Evolutionary conservation across 92 coral and sea anemone genomes (phyloP).

Genomic region (Pocillopora meandrina): DNA sequence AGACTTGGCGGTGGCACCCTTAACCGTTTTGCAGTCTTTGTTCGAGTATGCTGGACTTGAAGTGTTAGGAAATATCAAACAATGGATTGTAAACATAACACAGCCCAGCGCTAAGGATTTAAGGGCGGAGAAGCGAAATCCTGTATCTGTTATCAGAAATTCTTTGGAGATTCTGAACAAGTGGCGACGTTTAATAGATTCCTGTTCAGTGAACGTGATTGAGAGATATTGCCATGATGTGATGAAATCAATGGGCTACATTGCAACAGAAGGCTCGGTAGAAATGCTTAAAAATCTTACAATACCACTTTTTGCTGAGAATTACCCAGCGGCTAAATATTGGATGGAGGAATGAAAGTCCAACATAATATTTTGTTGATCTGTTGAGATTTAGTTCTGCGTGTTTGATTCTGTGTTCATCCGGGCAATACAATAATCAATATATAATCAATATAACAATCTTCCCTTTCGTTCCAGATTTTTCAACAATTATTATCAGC

Average conservation of each 20-base stretch:
- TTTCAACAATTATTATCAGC: too few relatives aligned
- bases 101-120: slow-evolving; percentile 15
- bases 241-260: slow-evolving; percentile 47
- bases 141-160: slow-evolving; percentile 35
- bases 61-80: slow-evolving; percentile 8
- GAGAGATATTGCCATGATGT: slow-evolving; percentile 50
- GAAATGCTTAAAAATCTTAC: slow-evolving; percentile 36
- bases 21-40: slow-evolving; percentile 2
- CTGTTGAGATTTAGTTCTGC: not conserved
- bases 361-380: not conserved
- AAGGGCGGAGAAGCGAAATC: slow-evolving; percentile 1
- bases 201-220: slow-evolving; percentile 27
- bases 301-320: slow-evolving; percentile 28
- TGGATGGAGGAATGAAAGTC: not conserved
- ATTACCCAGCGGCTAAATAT: slow-evolving; percentile 19
- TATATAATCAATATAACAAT: too few relatives aligned
- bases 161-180: slow-evolving; percentile 28
- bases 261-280: slow-evolving; percentile 40
- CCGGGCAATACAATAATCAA: too few relatives aligned
- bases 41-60: slow-evolving; percentile 37
- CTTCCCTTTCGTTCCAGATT: too few relatives aligned
- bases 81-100: slow-evolving; percentile 42
- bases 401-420: not conserved
- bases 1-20: slow-evolving; percentile 40
- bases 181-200: slow-evolving; percentile 35